Evolutionary conservation across 2,113 vertebrate species (phyloP), one percentile per base, ranked within the genome.

Genomic region (Anoura caudifer): DNA sequence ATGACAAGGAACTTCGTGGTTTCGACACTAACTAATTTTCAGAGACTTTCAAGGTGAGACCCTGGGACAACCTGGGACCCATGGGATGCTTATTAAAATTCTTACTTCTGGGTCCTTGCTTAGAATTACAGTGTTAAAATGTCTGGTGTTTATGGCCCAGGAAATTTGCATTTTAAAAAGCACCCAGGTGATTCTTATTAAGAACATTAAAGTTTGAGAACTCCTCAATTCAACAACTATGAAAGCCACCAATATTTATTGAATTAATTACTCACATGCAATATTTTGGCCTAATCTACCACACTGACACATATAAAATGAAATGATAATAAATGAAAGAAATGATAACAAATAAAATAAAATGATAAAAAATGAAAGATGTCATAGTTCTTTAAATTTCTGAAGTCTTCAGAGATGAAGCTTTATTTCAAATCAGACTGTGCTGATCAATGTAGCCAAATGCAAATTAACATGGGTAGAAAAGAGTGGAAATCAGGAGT

Each of bases 391-490:
- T 94, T 94, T 87, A 82, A 79, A 91, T 61, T 86, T 85, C 50
- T 72, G 20, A 85, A 72, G 24, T 91, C 85, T 93, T 94, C 17
- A 65, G 31, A 92, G 47, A 54, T 24, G 16, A 81, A 85, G 56
- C 4, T 87, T 95, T 85, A 19, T 83, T 52, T 96, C 47, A n/a
- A 7, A 69, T 89, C 75, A 95, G 69, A 65, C 85, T 96, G 33
- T 90, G 76, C 84, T 94, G 45, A 96, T 97, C 92, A 95, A 47
- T 92, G 85, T 73, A 96, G 59, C 79, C 86, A 93, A 96, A 95
- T 95, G 83, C 91, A 94, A 96, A 96, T 95, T 75, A 96, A 94
- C 77, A 76, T 95, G 97, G 89, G 86, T 90, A 95, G 94, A 82
- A 96, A 96, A 95, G 59, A 94, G 86, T 85, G 80, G 96, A 93